These are phyloP conservation scores for Cydia amplana DNA, from an alignment of 1,140 invertebrate species.

Conservation along the genomic window DNA sequence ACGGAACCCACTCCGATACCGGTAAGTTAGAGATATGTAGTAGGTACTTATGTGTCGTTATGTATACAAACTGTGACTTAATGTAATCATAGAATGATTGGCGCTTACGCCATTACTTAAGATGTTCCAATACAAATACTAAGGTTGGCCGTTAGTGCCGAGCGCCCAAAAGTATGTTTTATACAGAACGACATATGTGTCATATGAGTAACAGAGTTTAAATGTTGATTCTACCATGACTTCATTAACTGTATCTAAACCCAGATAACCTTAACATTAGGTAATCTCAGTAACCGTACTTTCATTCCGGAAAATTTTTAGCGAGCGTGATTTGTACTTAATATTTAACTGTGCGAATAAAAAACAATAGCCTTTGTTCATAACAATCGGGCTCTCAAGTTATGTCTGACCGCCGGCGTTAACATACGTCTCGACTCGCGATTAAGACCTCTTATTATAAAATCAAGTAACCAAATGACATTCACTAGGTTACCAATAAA, in stretches of 20 bases:
- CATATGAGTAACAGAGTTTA: background rate
- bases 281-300: constrained; percentile 37
- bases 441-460: constrained; percentile 24
- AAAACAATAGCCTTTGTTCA: constrained; percentile 72
- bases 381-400: constrained; percentile 53
- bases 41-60: background rate
- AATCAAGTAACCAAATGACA: constrained; percentile 24
- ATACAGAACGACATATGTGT: background rate
- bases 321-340: constrained; percentile 40
- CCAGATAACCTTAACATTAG: constrained; percentile 40
- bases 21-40: constrained; percentile 77
- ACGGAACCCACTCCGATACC: constrained; percentile 81
- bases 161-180: background rate
- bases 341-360: constrained; percentile 57
- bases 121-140: background rate
- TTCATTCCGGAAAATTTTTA: constrained; percentile 45
- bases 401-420: constrained; percentile 48
- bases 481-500: constrained; percentile 17
- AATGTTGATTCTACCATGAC: background rate
- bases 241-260: constrained; percentile 5
- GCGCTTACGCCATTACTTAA: background rate
- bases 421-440: constrained; percentile 43
- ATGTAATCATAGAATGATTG: background rate
- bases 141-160: background rate
- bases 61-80: background rate